Conservation (phyloP, 2,113 vertebrate species). For the Nothoprocta perdicaria region DNA sequence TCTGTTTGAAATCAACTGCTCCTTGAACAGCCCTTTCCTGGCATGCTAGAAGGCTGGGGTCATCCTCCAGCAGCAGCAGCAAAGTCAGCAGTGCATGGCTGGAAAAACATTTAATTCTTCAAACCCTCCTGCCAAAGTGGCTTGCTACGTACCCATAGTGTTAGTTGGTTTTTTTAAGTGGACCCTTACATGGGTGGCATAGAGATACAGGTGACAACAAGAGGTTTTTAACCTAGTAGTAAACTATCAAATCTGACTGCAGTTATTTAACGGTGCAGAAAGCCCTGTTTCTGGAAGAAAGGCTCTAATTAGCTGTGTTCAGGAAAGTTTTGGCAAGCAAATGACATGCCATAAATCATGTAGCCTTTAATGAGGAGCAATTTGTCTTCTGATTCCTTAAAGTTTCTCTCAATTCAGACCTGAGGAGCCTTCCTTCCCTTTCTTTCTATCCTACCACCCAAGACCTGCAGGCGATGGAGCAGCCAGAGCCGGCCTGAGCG, state of each 20-base stretch:
- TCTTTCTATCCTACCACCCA: constrained; percentile 17
- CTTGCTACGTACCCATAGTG: not conserved
- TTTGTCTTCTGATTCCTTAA: constrained; percentile 60
- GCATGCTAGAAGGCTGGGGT: not conserved
- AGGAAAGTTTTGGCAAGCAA: constrained; percentile 72
- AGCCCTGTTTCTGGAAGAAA: constrained; percentile 52
- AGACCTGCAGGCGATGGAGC: constrained; percentile 23
- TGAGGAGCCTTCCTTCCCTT: constrained; percentile 6
- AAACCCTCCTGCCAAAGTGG: not conserved
- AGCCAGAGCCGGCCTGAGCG: not conserved
- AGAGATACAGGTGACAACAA: constrained; percentile 20
- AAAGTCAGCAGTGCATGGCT: not conserved
- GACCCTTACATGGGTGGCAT: not conserved
- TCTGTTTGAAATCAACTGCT: not conserved
- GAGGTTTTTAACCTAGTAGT: constrained; percentile 13
- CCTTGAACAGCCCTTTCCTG: not conserved
- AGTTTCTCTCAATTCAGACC: constrained; percentile 48
- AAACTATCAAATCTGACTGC: constrained; percentile 40
- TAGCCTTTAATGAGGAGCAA: constrained; percentile 63
- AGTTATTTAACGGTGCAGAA: constrained; percentile 44
- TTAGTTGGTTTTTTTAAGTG: constrained; percentile 15
- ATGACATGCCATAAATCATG: constrained; percentile 65
- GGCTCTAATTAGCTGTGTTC: constrained; percentile 67
- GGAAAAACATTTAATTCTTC: constrained; percentile 33
- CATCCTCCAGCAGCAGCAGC: not conserved